Evolutionary conservation across 2,113 vertebrate genomes (phyloP).

Genomic region (Pseudopodoces humilis): DNA sequence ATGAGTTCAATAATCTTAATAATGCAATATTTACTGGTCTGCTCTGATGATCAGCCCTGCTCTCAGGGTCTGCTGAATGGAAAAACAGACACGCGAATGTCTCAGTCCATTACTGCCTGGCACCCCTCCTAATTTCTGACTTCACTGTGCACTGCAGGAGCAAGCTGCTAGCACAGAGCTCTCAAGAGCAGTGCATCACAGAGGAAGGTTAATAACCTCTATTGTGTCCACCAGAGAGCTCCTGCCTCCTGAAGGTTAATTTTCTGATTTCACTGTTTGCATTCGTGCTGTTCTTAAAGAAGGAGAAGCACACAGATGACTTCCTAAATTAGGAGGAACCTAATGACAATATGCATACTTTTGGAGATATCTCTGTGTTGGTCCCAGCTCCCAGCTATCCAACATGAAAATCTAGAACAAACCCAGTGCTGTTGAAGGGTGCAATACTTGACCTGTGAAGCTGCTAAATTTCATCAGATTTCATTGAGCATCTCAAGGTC

Average conservation of each 20-base stretch:
- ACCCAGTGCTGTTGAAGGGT: background rate
- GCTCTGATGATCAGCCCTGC: background rate
- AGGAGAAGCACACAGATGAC: background rate
- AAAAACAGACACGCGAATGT: background rate
- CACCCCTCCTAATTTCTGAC: background rate
- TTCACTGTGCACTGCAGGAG: background rate
- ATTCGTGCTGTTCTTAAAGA: background rate
- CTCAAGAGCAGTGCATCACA: background rate
- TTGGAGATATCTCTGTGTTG: background rate
- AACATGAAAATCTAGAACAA: background rate
- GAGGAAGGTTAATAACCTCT: background rate
- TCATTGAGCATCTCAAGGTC: background rate
- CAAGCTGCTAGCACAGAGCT: background rate
- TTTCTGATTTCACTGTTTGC: background rate
- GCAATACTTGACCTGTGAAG: background rate
- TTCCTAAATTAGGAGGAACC: slow-evolving; percentile 5
- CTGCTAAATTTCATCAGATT: background rate
- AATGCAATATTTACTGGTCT: background rate
- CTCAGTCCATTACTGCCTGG: background rate
- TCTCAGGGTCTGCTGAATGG: background rate
- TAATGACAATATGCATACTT: background rate
- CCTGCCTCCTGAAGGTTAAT: background rate
- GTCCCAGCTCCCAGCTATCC: background rate
- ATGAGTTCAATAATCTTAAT: background rate
- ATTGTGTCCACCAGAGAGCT: background rate